phyloP scores from a whole-genome alignment of 2,888 invertebrate species.

The Adelphocoris suturalis region DNA sequence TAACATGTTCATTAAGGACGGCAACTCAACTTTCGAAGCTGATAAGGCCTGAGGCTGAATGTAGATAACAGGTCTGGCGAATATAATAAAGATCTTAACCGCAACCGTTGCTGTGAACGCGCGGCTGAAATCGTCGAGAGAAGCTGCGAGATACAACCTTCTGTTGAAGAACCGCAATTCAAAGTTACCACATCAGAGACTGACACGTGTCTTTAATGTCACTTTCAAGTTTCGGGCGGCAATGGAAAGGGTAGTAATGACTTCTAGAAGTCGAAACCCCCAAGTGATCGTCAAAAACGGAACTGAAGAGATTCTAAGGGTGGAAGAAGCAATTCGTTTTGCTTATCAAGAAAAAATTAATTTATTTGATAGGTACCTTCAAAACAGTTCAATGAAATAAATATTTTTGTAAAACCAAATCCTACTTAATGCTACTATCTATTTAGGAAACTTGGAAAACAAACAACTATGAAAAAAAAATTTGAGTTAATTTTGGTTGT shows the following conservation, averaged over 20 bases:
- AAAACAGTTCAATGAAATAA: no score
- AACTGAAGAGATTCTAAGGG: no score
- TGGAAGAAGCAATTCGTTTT: no score
- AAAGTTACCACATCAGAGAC: conserved; percentile 39
- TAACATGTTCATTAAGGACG: neutral
- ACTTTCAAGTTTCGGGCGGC: neutral
- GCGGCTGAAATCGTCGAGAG: neutral
- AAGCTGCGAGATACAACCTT: neutral
- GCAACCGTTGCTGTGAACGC: conserved; percentile 4
- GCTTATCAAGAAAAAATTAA: no score
- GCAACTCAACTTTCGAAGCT: neutral
- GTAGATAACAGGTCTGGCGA: neutral
- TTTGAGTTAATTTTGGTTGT: no score
- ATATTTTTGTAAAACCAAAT: no score
- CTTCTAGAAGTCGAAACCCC: neutral
- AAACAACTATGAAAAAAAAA: no score
- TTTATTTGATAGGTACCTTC: no score
- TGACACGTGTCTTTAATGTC: conserved; percentile 11
- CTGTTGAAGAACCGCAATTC: neutral
- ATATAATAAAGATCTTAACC: neutral
- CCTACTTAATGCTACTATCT: no score
- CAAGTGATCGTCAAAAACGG: neutral
- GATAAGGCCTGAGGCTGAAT: neutral
- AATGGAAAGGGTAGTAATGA: neutral
- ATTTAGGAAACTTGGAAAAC: no score